Percentiles rank a stretch among this genome's conserved stretches.
Conservation (phyloP, 2,888 invertebrate species). For the Chaetoderma sp. region DNA sequence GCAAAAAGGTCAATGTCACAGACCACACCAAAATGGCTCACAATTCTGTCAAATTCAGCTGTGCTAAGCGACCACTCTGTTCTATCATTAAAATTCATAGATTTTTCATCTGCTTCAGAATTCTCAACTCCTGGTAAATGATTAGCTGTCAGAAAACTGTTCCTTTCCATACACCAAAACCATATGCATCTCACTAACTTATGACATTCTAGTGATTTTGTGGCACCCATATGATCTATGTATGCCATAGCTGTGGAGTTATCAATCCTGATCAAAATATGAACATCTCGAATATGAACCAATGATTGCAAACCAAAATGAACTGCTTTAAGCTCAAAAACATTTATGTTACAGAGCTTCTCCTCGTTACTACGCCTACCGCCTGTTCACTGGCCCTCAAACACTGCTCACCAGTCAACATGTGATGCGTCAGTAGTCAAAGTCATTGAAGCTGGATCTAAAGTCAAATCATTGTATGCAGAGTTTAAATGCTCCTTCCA, state of each 20-base stretch:
- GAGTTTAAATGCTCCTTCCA: constrained; percentile 32
- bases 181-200: constrained; percentile 22
- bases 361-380: constrained; percentile 24
- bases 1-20: too few relatives aligned
- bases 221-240: too few relatives aligned
- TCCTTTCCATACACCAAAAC: constrained; percentile 21
- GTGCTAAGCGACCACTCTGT: constrained; percentile 33
- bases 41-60: too few relatives aligned
- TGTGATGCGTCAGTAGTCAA: constrained; percentile 28
- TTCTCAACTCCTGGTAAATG: constrained; percentile 31
- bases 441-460: too few relatives aligned
- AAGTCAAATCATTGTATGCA: too few relatives aligned
- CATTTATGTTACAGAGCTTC: constrained; percentile 19
- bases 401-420: constrained; percentile 22
- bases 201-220: constrained; percentile 16
- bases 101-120: constrained; percentile 19
- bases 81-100: constrained; percentile 8
- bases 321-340: constrained; percentile 28
- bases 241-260: constrained; percentile 28
- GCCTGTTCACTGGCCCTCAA: constrained; percentile 3
- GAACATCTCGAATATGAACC: background rate
- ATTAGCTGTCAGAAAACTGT: constrained; percentile 25
- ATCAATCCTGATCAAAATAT: constrained; percentile 22
- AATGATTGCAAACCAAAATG: constrained; percentile 11
- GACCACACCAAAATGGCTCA: too few relatives aligned